phyloP scores from a whole-genome alignment of 2,113 vertebrate species.

The Cacatua alba region DNA sequence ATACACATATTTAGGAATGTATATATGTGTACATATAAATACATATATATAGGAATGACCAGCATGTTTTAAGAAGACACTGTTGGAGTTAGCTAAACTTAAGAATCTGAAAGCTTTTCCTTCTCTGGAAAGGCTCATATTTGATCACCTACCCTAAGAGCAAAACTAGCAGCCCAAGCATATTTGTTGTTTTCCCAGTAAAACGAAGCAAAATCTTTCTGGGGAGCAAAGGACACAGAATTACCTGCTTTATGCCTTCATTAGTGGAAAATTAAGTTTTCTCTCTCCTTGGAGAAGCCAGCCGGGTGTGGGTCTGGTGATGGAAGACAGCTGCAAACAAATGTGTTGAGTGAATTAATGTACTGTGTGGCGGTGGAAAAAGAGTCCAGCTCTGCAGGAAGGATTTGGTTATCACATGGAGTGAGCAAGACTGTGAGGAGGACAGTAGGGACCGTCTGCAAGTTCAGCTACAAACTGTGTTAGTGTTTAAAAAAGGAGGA shows the following conservation, averaged over 20 bases:
- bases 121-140: conserved; percentile 19
- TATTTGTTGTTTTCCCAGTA: neutral
- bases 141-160: conserved; percentile 8
- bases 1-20: neutral
- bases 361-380: conserved; percentile 35
- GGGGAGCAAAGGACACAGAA: neutral
- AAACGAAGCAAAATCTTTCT: conserved; percentile 4
- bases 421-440: neutral
- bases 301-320: conserved; percentile 8
- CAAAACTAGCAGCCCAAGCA: conserved; percentile 22
- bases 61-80: neutral
- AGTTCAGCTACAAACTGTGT: neutral
- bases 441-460: neutral
- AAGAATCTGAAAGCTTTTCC: conserved; percentile 21
- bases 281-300: neutral
- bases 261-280: conserved; percentile 46
- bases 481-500: neutral
- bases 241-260: conserved; percentile 40
- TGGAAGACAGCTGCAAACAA: conserved; percentile 55
- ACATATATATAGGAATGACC: neutral
- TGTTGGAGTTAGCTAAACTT: conserved; percentile 28
- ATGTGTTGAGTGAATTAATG: conserved; percentile 54
- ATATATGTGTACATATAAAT: neutral
- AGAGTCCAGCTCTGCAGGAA: neutral
- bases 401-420: neutral